A percentile compares a stretch with the other conserved stretches of the same genome.
Evolutionary conservation across 2,888 invertebrate genomes (phyloP).

Genomic region (Cepaea hortensis): DNA sequence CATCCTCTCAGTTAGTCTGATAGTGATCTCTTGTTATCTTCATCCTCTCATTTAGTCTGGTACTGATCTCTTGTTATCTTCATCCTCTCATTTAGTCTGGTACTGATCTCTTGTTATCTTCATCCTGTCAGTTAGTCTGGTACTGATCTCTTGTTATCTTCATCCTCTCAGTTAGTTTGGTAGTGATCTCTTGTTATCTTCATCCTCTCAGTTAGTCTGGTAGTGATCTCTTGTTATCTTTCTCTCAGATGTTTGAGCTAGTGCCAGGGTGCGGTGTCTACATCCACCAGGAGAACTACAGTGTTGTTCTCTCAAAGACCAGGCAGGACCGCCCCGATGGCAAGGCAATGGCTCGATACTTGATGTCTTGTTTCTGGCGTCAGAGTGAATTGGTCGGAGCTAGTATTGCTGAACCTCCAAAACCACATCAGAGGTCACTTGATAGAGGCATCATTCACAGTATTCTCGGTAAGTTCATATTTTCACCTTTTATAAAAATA

Average conservation of each 20-base stretch:
- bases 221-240: no score
- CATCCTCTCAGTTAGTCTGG: no score
- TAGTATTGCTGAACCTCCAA: constrained; percentile 53
- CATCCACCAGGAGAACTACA: constrained; percentile 55
- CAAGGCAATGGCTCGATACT: constrained; percentile 54
- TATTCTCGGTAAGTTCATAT: constrained; percentile 49
- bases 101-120: no score
- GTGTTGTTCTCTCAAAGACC: constrained; percentile 50
- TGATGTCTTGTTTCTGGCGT: constrained; percentile 56
- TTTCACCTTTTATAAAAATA: not conserved
- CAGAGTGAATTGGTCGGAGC: constrained; percentile 54
- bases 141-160: no score
- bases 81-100: no score
- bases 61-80: no score
- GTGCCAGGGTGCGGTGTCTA: constrained; percentile 51
- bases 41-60: no score
- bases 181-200: no score
- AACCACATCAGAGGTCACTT: constrained; percentile 52
- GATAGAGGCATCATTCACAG: constrained; percentile 53
- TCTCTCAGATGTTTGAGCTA: constrained; percentile 51
- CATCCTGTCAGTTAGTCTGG: no score
- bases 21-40: no score
- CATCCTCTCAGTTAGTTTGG: no score
- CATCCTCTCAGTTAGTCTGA: no score
- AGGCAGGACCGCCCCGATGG: constrained; percentile 54